These are phyloP conservation scores for Alitta virens DNA, from an alignment of 2,888 invertebrate species.

Conservation along the genomic window DNA sequence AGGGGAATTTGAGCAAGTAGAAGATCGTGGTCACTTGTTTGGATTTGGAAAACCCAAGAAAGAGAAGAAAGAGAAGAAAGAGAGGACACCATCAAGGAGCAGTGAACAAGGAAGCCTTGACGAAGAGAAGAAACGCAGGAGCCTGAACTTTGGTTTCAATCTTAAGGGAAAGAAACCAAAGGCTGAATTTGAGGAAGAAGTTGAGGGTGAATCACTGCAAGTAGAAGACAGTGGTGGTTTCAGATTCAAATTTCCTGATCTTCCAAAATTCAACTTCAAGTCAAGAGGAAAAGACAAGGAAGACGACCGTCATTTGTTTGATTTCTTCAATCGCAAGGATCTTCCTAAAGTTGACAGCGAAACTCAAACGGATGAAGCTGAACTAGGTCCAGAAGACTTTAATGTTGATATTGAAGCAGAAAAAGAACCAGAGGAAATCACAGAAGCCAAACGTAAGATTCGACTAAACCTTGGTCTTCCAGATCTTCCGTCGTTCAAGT, in stretches of 20 bases:
- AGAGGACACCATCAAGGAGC: background rate
- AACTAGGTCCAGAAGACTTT: background rate
- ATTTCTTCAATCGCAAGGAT: too few species aligned
- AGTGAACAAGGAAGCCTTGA: too few species aligned
- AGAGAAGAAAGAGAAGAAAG: background rate
- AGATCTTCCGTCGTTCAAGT: too few species aligned
- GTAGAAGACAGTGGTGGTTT: background rate
- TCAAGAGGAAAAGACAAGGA: background rate
- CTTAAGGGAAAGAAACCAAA: background rate
- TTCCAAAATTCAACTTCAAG: too few species aligned
- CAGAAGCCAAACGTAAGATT: too few species aligned
- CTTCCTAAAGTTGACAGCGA: background rate
- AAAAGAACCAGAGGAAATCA: too few species aligned
- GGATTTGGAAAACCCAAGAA: too few species aligned
- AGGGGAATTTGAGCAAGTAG: background rate
- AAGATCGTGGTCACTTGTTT: too few species aligned
- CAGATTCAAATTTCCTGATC: too few species aligned
- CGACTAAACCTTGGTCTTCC: too few species aligned
- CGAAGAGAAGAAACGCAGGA: background rate
- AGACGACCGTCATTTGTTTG: too few species aligned
- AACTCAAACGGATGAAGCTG: background rate
- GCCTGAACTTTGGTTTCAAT: background rate
- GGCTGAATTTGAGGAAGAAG: background rate
- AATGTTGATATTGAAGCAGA: conserved; percentile 1
- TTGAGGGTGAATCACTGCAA: background rate